Evolutionary conservation across 2,113 vertebrate genomes (phyloP).

Genomic region (Equus quagga): DNA sequence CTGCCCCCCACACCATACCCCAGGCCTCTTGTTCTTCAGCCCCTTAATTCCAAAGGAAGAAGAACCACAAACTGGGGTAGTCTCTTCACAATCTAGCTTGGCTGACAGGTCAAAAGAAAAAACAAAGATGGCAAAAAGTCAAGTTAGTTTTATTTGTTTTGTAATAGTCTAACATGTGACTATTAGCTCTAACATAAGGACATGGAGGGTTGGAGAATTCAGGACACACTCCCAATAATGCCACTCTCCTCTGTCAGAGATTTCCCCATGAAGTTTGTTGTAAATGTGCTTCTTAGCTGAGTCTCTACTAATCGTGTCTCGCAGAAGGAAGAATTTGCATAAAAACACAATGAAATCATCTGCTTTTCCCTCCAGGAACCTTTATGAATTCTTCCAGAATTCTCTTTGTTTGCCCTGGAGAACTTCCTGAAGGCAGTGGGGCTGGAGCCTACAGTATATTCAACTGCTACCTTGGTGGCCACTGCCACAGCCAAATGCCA

Average conservation of each 20-base stretch:
- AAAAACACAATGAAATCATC: neutral
- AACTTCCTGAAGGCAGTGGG: neutral
- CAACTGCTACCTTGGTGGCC: neutral
- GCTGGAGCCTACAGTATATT: neutral
- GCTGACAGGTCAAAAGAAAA: slow-evolving; percentile 26
- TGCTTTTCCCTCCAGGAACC: neutral
- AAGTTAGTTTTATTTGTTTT: slow-evolving; percentile 73
- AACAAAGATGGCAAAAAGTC: slow-evolving; percentile 51
- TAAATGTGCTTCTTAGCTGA: neutral
- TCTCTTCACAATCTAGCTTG: neutral
- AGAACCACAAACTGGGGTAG: neutral
- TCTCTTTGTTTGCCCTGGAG: neutral
- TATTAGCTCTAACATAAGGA: slow-evolving; percentile 34
- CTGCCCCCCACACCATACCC: too few relatives aligned
- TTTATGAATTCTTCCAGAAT: slow-evolving; percentile 18
- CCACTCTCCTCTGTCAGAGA: neutral
- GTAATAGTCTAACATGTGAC: slow-evolving; percentile 20
- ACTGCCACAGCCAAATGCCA: neutral
- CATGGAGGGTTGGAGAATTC: neutral
- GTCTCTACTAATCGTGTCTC: neutral
- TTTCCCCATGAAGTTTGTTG: neutral
- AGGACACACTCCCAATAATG: neutral
- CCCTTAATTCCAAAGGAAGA: neutral
- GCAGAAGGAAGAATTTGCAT: neutral
- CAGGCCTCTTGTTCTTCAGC: neutral